These are phyloP conservation scores for Rotaria socialis DNA, from an alignment of 2,888 invertebrate genomes.

Conservation along the genomic window DNA sequence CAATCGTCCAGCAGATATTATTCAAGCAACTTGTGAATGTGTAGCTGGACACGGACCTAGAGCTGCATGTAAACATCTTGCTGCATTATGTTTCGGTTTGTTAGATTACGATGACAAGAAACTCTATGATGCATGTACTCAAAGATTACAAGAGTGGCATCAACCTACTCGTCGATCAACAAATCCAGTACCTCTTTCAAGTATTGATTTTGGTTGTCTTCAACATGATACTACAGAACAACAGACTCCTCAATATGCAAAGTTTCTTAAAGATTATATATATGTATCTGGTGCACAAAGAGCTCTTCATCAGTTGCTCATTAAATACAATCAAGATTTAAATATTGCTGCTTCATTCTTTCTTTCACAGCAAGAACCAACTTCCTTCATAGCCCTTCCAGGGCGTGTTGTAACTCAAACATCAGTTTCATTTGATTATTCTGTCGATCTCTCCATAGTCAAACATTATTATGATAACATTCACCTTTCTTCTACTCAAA, in stretches of 20 bases:
- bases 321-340: not conserved
- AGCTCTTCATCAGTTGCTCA: not conserved
- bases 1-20: not conserved
- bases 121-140: not conserved
- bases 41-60: not conserved
- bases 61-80: not conserved
- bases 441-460: not conserved
- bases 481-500: not conserved
- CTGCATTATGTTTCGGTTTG: not conserved
- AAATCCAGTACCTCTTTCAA: not conserved
- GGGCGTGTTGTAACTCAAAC: not conserved
- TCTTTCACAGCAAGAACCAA: not conserved
- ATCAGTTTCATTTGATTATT: not conserved
- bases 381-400: not conserved
- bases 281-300: not conserved
- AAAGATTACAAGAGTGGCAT: not conserved
- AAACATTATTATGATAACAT: not conserved
- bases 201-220: not conserved
- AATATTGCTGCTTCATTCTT: not conserved
- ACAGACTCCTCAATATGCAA: not conserved
- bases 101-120: not conserved
- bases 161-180: not conserved
- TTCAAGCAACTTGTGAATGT: not conserved
- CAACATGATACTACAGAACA: not conserved
- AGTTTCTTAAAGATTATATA: not conserved